phyloP scores from a whole-genome alignment of 1,140 invertebrate species.

The Panagrolaimus sp. region DNA sequence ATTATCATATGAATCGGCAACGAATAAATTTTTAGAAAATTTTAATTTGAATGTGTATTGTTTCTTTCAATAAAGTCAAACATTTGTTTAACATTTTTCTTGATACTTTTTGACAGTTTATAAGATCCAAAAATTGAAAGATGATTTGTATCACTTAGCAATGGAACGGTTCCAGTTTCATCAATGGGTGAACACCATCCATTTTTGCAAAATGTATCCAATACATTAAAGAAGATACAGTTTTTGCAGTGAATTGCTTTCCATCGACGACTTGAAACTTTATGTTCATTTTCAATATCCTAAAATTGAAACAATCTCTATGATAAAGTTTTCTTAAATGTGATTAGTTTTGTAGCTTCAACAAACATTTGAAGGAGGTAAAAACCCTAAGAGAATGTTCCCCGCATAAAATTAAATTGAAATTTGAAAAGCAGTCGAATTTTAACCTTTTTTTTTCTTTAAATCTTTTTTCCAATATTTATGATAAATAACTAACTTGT shows the following conservation, averaged over 20 bases:
- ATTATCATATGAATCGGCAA: no score
- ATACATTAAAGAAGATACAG: neutral
- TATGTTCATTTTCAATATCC: neutral
- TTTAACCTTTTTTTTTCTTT: no score
- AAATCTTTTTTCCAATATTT: neutral
- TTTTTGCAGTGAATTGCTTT: neutral
- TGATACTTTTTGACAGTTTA: neutral
- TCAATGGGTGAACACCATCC: neutral
- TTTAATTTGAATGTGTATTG: no score
- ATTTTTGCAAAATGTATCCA: neutral
- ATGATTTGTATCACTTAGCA: neutral
- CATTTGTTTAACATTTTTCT: neutral
- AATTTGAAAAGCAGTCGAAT: no score
- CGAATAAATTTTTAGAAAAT: no score
- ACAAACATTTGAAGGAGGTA: no score
- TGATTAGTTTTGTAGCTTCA: no score
- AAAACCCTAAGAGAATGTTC: no score
- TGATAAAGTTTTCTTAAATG: neutral
- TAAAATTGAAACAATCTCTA: neutral
- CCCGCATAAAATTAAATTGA: no score
- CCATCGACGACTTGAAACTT: neutral
- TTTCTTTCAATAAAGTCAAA: no score
- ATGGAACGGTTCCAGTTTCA: neutral
- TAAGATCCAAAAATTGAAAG: constrained; percentile 5
- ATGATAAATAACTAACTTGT: neutral